Base-by-base conservation (phyloP, 2,888 invertebrate genomes). In the Drosophila percnosoma region DNA sequence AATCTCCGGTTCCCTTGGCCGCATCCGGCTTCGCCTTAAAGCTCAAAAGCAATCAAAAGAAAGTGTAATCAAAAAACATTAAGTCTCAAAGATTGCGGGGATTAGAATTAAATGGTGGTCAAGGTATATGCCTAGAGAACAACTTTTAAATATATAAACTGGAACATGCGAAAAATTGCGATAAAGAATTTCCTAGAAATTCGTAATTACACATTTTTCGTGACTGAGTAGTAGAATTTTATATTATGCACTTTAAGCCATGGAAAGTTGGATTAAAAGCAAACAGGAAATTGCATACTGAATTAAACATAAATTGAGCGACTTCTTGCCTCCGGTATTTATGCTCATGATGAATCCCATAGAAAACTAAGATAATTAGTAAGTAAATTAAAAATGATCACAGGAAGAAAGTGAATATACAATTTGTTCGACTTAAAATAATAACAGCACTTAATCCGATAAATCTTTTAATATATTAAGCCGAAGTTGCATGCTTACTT, bases 11-110 rank as follows among this genome's bases (percentile, higher is more conserved):
- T 21, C 6, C 29, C 42, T 36, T 27, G 29, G 51, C 61, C 38
- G 4, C 60, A 31, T 59, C 40, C 63, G 33, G 42, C 42, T 15
- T 24, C 8, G 36, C 24, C 72, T 83, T 85, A 70, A 80, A 77
- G 82, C 64, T 21, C 45, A 36, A 27, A 38, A 18, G 49, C 68
- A 38, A 29, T 52, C n/a, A 29, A 29, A 45, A 27, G n/a, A 27
- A 65, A 51, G 72, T 77, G 63, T 85, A 85, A 85, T 87, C 83
- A 87, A 84, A 79, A 83, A 84, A 87, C 66, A 1, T 85, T 58
- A 40, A 15, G 31, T 48, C 57, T 65, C 38, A 21, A 33, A 57
- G 49, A 49, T 31, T 49, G 68, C 42, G 24, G 21, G 48, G 34
- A 48, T 34, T 57, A 55, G 42, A 75, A 63, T 33, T 59, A 36